These are phyloP conservation scores for Ennomos erosarius DNA, from an alignment of 2,888 invertebrate species.

Conservation along the genomic window DNA sequence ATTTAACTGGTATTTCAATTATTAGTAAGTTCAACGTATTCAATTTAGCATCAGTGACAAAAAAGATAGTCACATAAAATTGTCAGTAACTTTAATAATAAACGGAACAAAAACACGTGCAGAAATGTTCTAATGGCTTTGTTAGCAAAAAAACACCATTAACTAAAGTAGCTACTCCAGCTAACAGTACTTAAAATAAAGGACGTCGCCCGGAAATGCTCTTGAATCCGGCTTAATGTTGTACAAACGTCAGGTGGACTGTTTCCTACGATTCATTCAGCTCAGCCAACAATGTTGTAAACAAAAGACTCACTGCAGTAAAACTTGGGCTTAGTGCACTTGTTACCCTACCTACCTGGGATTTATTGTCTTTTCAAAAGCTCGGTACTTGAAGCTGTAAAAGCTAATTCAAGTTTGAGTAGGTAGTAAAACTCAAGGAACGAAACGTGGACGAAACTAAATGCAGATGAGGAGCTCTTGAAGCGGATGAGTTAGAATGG, in stretches of 20 bases:
- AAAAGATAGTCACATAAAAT: background rate
- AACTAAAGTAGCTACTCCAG: constrained; percentile 45
- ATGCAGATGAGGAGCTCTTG: too few relatives aligned
- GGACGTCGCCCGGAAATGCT: constrained; percentile 39
- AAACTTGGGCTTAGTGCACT: constrained; percentile 52
- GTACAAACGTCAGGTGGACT: constrained; percentile 50
- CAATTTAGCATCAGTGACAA: too few relatives aligned
- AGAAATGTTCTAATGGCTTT: constrained; percentile 4
- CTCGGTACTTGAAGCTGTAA: constrained; percentile 35
- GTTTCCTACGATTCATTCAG: constrained; percentile 57
- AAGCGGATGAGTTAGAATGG: background rate
- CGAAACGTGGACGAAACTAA: too few relatives aligned
- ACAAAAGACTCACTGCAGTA: constrained; percentile 55
- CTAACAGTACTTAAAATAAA: constrained; percentile 49
- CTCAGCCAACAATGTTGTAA: constrained; percentile 41
- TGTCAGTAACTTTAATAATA: background rate
- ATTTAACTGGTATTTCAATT: too few relatives aligned
- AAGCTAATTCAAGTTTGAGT: constrained; percentile 31
- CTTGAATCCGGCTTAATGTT: constrained; percentile 45
- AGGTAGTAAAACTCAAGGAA: constrained; percentile 30
- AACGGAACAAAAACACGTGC: background rate
- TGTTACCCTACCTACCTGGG: constrained; percentile 49
- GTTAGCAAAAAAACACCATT: constrained; percentile 37
- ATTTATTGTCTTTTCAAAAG: constrained; percentile 42
- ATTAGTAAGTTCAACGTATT: too few relatives aligned